Conservation (phyloP, 2,113 vertebrate genomes). For the Addax nasomaculatus region DNA sequence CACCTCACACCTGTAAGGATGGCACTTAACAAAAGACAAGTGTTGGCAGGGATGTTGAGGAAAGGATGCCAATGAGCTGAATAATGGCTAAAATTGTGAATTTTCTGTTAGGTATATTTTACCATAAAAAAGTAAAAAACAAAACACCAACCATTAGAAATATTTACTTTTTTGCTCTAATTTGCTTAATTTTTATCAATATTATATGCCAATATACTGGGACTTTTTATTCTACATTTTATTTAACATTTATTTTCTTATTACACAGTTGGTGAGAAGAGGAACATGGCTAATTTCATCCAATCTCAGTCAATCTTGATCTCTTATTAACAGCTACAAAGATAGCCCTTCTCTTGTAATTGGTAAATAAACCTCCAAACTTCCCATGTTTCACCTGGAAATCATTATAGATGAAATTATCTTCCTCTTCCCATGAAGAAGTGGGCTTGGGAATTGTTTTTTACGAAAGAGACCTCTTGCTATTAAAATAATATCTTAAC, state of each 20-base stretch:
- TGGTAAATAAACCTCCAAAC: background rate
- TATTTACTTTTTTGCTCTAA: conserved; percentile 28
- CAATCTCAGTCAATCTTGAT: background rate
- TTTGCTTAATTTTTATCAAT: conserved; percentile 43
- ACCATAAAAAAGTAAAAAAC: background rate
- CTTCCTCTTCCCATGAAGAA: background rate
- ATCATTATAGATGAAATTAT: background rate
- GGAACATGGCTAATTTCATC: conserved; percentile 2
- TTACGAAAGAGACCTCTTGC: background rate
- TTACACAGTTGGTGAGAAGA: conserved; percentile 17
- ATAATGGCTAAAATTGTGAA: background rate
- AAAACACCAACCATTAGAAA: background rate
- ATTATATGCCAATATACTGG: conserved; percentile 32
- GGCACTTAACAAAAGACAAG: background rate
- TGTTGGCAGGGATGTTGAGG: background rate
- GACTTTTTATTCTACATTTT: conserved; percentile 3
- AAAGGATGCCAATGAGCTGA: background rate
- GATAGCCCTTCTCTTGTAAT: background rate
- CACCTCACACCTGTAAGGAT: background rate
- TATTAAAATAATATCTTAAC: conserved; percentile 7
- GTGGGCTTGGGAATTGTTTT: background rate
- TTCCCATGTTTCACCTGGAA: background rate
- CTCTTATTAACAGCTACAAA: background rate
- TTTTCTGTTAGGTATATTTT: background rate
- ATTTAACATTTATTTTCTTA: conserved; percentile 38